Percentiles rank a stretch among this genome's conserved stretches.
phyloP scores from a whole-genome alignment of 1,140 invertebrate genomes.

The Tetramorium alpestre region DNA sequence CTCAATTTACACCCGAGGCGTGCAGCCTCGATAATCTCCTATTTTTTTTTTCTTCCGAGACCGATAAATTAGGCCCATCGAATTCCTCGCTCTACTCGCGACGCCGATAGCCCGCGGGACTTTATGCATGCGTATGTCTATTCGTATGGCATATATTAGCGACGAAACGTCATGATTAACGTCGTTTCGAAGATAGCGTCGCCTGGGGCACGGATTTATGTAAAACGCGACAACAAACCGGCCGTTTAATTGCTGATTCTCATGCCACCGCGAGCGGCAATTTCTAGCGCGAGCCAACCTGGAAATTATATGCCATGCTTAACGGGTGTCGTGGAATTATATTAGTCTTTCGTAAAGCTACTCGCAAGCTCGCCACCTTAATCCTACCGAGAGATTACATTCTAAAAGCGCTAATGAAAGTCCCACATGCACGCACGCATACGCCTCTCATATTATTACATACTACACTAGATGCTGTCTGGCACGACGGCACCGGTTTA shows the following conservation, averaged over 20 bases:
- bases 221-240: conserved; percentile 62
- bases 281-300: conserved; percentile 58
- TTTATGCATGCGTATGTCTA: conserved; percentile 69
- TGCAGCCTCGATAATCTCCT: conserved; percentile 16
- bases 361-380: background rate
- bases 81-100: conserved; percentile 40
- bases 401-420: conserved; percentile 21
- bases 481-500: background rate
- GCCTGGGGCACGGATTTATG: conserved; percentile 71
- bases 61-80: conserved; percentile 74
- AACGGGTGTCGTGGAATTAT: conserved; percentile 56
- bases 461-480: background rate
- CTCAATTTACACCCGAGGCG: conserved; percentile 10
- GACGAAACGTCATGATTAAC: conserved; percentile 77
- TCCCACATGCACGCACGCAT: background rate
- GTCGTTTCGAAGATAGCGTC: conserved; percentile 56
- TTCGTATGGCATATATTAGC: conserved; percentile 74
- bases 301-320: conserved; percentile 70
- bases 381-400: background rate
- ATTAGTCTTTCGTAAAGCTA: conserved; percentile 2
- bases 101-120: conserved; percentile 55
- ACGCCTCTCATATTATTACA: background rate
- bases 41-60: background rate
- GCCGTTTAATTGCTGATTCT: conserved; percentile 76
- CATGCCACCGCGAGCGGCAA: conserved; percentile 70